A percentile compares a stretch with the other conserved stretches of the same genome.
Evolutionary conservation across 2,113 vertebrate genomes (phyloP).

Genomic region (Leptocoma aspasia): DNA sequence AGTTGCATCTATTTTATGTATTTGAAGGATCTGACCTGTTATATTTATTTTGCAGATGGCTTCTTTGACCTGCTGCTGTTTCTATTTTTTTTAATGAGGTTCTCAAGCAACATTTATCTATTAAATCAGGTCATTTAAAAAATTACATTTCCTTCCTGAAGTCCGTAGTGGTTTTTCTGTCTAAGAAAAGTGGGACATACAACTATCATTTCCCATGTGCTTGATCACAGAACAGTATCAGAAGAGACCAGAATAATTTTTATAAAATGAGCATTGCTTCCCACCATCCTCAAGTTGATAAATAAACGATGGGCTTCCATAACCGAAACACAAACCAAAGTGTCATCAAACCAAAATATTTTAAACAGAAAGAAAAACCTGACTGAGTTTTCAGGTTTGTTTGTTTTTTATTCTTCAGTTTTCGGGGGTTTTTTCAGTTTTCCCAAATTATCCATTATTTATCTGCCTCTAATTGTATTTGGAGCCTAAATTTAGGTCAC

Average conservation of each 20-base stretch:
- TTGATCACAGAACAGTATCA: neutral
- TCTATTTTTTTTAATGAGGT: neutral
- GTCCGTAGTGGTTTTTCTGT: neutral
- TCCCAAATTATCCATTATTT: neutral
- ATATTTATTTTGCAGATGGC: conserved; percentile 38
- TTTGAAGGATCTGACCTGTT: conserved; percentile 12
- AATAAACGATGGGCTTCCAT: neutral
- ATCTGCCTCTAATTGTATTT: neutral
- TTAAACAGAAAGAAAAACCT: neutral
- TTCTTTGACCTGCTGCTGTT: conserved; percentile 17
- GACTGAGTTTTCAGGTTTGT: neutral
- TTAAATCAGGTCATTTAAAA: conserved; percentile 48
- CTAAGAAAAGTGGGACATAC: conserved; percentile 11
- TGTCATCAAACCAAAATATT: neutral
- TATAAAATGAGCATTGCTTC: neutral
- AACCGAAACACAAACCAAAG: neutral
- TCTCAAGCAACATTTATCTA: conserved; percentile 35
- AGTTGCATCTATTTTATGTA: neutral
- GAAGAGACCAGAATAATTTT: neutral
- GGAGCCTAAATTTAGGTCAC: neutral
- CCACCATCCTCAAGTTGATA: neutral
- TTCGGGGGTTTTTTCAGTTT: neutral
- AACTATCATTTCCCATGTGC: neutral
- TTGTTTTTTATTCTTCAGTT: neutral
- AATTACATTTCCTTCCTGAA: conserved; percentile 22